A percentile compares a stretch with the other conserved stretches of the same genome.
phyloP scores from a whole-genome alignment of 2,888 invertebrate genomes.

The Notodonta dromedarius region DNA sequence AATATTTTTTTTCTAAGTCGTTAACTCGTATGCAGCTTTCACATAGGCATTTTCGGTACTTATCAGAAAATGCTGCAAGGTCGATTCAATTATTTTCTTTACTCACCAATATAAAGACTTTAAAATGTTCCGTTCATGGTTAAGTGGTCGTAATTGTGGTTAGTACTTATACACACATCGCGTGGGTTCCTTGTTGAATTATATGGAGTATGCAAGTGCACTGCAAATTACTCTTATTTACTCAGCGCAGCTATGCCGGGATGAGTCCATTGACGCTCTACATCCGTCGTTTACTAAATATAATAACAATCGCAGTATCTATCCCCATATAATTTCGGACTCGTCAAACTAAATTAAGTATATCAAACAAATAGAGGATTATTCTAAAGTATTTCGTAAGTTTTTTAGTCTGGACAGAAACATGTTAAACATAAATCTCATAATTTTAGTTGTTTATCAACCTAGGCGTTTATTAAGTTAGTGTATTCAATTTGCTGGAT shows the following conservation, averaged over 20 bases:
- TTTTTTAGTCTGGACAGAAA: too few species aligned
- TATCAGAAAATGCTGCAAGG: constrained; percentile 21
- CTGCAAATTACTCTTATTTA: constrained; percentile 58
- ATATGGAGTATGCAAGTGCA: constrained; percentile 49
- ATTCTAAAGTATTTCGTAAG: too few species aligned
- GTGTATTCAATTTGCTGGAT: not conserved
- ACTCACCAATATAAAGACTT: constrained; percentile 27
- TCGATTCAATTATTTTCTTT: constrained; percentile 35
- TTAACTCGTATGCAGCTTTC: not conserved
- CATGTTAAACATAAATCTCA: too few species aligned
- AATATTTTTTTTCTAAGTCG: too few species aligned
- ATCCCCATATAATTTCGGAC: too few species aligned
- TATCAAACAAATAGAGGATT: too few species aligned
- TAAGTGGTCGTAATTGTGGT: constrained; percentile 50
- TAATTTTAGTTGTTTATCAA: too few species aligned
- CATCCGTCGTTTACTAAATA: constrained; percentile 21
- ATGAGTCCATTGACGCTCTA: constrained; percentile 39
- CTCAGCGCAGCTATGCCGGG: constrained; percentile 38
- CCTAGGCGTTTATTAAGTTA: too few species aligned
- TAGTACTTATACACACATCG: constrained; percentile 39
- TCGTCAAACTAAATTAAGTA: too few species aligned
- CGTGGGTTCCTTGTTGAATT: constrained; percentile 52
- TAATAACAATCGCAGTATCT: not conserved
- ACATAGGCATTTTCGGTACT: not conserved
- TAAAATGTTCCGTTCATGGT: constrained; percentile 32